These are phyloP conservation scores for Eulithis prunata DNA, from an alignment of 2,888 invertebrate genomes.

Conservation along the genomic window DNA sequence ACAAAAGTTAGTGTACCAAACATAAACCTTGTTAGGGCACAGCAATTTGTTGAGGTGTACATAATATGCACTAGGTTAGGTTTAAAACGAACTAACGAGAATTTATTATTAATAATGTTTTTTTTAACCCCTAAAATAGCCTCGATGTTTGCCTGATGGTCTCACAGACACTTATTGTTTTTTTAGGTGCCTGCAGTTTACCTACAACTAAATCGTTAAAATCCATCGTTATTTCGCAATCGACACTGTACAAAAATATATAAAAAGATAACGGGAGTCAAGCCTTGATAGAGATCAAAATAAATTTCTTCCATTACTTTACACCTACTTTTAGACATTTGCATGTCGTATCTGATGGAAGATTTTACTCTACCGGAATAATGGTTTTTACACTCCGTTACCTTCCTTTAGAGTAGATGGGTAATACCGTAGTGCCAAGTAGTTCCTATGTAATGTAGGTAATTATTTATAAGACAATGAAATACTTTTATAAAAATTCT, in stretches of 20 bases:
- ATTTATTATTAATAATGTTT: too few relatives aligned
- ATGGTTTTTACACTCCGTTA: slow-evolving; percentile 34
- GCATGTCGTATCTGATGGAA: slow-evolving; percentile 38
- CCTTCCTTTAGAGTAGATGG: slow-evolving; percentile 20
- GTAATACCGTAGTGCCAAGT: background rate
- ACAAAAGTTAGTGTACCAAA: too few relatives aligned
- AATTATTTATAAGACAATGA: slow-evolving; percentile 29
- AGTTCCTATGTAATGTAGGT: too few relatives aligned
- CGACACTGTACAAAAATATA: slow-evolving; percentile 23
- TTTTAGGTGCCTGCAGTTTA: background rate
- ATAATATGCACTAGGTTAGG: too few relatives aligned
- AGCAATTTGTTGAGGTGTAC: too few relatives aligned
- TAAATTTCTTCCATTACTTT: slow-evolving; percentile 30
- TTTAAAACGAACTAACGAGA: too few relatives aligned
- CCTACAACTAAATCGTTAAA: background rate
- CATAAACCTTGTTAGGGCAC: too few relatives aligned
- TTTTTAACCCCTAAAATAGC: background rate
- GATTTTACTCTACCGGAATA: slow-evolving; percentile 33
- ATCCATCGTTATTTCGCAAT: slow-evolving; percentile 16
- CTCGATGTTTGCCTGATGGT: background rate
- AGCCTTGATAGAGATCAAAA: slow-evolving; percentile 26
- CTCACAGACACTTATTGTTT: slow-evolving; percentile 2
- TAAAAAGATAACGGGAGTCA: slow-evolving; percentile 16
- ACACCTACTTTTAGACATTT: slow-evolving; percentile 35
- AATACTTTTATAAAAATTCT: slow-evolving; percentile 13